Base-by-base conservation (phyloP, 30 jellyfish, hydroid and myxozoan species). In the Aurelia sp. region DNA sequence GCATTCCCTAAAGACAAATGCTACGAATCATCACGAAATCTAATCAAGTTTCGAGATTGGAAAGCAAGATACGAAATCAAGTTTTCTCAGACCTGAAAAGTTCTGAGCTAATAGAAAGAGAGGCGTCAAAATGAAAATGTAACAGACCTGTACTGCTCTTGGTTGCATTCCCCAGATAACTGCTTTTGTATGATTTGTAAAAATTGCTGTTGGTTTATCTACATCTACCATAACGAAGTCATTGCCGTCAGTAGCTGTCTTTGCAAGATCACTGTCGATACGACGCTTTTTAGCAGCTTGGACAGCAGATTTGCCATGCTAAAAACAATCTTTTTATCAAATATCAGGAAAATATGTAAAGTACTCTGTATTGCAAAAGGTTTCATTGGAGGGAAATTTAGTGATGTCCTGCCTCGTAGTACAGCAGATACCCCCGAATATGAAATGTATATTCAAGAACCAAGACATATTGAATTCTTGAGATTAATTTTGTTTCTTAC, bases 81-180 rank as follows among this genome's bases (percentile, higher is more conserved):
- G 33, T 27, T 27, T 27, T 2, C n/a, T n/a, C n/a, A n/a, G n/a
- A 22, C 22, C 44, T 19, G 62, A 6, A 21, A 66, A 21, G 22
- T 31, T 66, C 21, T 19, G 16, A 66, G 18, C 11, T 16, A 13
- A 13, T 22, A 4, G 21, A 21, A 66, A 0, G 13, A 27, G 37
- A 8, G n/a, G 62, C 62, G 0, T 15, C n/a, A n/a, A 70, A 31
- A 13, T 70, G 63, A 18, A 33, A 48, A 13, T 33, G 48, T 20
- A 41, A 7, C 62, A 27, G 64, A 94, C 99, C 97, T 95, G 99
- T 22, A 95, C 91, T 58, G 99, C 99, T 58, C 98, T 87, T 22
- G 90, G 92, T 59, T 95, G 99, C 94, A 90, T 62, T 65, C 99
- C 99, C 99, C 99, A 95, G 40, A 95, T 89, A 47, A 95, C 91